Evolutionary conservation across 2,888 invertebrate species (phyloP), one percentile per base, ranked within the genome.

Genomic region (Drosophila nr. perissopoda): DNA sequence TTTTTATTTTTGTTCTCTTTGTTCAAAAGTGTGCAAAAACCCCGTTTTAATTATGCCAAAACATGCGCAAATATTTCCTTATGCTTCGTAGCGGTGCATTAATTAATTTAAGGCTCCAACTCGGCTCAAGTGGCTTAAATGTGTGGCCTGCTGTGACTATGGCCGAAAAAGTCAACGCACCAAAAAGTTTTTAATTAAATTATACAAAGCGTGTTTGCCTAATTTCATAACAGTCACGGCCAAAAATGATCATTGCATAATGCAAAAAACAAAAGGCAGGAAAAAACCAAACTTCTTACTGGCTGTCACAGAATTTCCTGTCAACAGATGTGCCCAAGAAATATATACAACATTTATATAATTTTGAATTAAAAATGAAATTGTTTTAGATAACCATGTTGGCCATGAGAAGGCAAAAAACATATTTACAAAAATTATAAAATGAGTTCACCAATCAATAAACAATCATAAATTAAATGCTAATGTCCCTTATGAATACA

Each of bases 51-150:
- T 86, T 87, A 87, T 90, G 90, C 86, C 74, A 53, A 62, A 90
- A 83, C 86, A 87, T 79, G 86, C 82, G 69, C 81, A 86, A 90
- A 88, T 90, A 83, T 86, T 90, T 88, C 75, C 74, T 89, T 81
- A 70, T 81, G 83, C 83, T 82, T 64, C 62, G 67, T 54, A 72
- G 76, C 70, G 71, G 70, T 67, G 78, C 85, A 88, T 84, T 85
- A 89, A 85, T 85, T 85, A 89, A 89, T 82, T 84, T 82, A 75
- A 75, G 83, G 71, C 72, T 54, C 59, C 66, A 59, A 53, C 51
- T 58, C 53, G 66, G 69, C 81, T 81, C 74, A 68, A 69, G 59
- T 70, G 80, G 84, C 67, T 83, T 68, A 76, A 69, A 71, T 64
- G 46, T 79, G 71, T 86, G 79, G 81, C 79, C 87, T 74, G 76